Evolutionary conservation across 2,797 vertebrate species (phyloP).

Genomic region (Glossophaga mutica): DNA sequence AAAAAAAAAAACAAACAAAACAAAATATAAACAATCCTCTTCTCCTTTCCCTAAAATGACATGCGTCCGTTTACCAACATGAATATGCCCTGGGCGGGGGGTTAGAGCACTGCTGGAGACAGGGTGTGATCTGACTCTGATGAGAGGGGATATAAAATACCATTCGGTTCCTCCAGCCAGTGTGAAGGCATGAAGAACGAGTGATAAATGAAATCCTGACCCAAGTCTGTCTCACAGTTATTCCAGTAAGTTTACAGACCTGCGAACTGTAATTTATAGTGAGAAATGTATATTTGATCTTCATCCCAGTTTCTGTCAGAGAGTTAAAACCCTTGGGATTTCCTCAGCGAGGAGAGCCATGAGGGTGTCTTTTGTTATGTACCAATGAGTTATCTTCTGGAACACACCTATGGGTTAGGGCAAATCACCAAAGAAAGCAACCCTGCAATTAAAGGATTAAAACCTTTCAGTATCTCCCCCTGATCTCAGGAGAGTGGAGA

Average conservation of each 20-base stretch:
- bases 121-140: not conserved
- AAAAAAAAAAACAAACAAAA: not conserved
- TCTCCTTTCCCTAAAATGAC: not conserved
- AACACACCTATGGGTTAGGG: not conserved
- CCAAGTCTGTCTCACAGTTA: not conserved
- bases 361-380: not conserved
- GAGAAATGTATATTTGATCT: not conserved
- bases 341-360: not conserved
- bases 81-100: not conserved
- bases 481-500: not conserved
- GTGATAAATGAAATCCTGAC: not conserved
- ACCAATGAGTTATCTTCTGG: not conserved
- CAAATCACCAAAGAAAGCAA: not conserved
- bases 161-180: not conserved
- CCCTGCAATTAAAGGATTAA: not conserved
- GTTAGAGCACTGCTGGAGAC: not conserved
- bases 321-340: not conserved
- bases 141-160: not conserved
- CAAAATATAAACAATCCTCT: not conserved
- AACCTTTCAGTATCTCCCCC: not conserved
- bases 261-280: not conserved
- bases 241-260: not conserved
- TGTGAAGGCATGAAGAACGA: not conserved
- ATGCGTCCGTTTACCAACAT: not conserved
- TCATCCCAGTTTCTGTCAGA: not conserved